A percentile compares a stretch with the other conserved stretches of the same genome.
Conservation (phyloP, 1,140 invertebrate genomes). For the Proctacanthus coquilletti region DNA sequence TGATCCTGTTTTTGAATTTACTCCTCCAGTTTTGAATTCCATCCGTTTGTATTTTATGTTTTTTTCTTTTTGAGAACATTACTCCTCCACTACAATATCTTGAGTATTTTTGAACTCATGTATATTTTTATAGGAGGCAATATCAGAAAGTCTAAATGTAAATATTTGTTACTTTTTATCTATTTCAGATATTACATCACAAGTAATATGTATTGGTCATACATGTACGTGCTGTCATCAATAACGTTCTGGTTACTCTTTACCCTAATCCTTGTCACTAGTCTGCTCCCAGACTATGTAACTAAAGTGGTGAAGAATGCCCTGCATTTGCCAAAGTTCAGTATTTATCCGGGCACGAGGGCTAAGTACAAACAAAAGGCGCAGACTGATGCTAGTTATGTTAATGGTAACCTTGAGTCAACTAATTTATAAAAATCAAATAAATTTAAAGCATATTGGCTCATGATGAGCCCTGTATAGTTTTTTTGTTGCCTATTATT, state of each 20-base stretch:
- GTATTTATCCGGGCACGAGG: constrained; percentile 21
- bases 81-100: too few relatives aligned
- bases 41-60: neutral
- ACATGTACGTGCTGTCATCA: constrained; percentile 38
- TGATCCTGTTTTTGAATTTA: neutral
- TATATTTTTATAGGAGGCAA: constrained; percentile 5
- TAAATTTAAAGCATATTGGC: too few relatives aligned
- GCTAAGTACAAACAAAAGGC: too few relatives aligned
- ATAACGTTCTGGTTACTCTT: constrained; percentile 44
- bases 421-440: too few relatives aligned
- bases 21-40: neutral
- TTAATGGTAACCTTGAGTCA: too few relatives aligned
- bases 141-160: constrained; percentile 6
- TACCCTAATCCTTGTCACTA: constrained; percentile 34
- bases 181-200: constrained; percentile 39
- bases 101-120: too few relatives aligned
- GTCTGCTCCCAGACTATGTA: constrained; percentile 43
- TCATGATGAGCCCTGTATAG: too few relatives aligned
- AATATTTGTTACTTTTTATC: constrained; percentile 4
- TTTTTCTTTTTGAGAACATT: neutral
- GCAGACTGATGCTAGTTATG: too few relatives aligned
- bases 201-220: constrained; percentile 44
- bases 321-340: constrained; percentile 17
- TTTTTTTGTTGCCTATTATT: too few relatives aligned
- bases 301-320: constrained; percentile 18